Base-by-base conservation (phyloP, 2,888 invertebrate genomes). In the Chaetoderma sp. region DNA sequence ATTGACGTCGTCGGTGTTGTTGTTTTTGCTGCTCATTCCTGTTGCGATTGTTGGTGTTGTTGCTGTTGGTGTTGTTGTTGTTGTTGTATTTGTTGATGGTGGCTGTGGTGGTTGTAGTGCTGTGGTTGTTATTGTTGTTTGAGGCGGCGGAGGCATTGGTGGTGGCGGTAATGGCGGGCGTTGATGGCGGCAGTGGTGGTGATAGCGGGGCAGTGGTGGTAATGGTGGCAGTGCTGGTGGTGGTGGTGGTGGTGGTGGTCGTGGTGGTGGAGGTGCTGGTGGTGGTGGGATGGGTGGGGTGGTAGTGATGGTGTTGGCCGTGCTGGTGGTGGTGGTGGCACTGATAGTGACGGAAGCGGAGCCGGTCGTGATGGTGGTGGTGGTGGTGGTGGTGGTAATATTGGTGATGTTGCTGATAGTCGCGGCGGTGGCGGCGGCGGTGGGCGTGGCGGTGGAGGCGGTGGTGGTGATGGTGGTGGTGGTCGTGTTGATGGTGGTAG, bases 41-140 rank as follows among this genome's bases (percentile, higher is more conserved):
- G 56, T 59, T 27, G 25, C 27, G 28, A 54, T 60, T 21, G 23
- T 58, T 21, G n/a, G n/a, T n/a, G n/a, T n/a, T n/a, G n/a, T n/a
- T n/a, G n/a, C n/a, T n/a, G n/a, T n/a, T n/a, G n/a, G n/a, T n/a
- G n/a, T n/a, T n/a, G n/a, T n/a, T n/a, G n/a, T n/a, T n/a, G n/a
- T n/a, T n/a, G n/a, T n/a, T n/a, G n/a, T n/a, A n/a, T n/a, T n/a
- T n/a, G n/a, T n/a, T n/a, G n/a, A n/a, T n/a, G n/a, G n/a, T n/a
- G n/a, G n/a, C n/a, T n/a, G n/a, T n/a, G n/a, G n/a, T n/a, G n/a
- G n/a, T n/a, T n/a, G n/a, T n/a, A n/a, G 56, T 60, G 57, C 60
- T 60, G 57, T 30, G 57, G 57, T 55, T 60, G 57, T 55, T 60
- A 59, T 39, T n/a, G n/a, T n/a, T n/a, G n/a, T n/a, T n/a, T n/a